Base-by-base conservation (phyloP, 2,113 vertebrate genomes). In the Ellobius talpinus region DNA sequence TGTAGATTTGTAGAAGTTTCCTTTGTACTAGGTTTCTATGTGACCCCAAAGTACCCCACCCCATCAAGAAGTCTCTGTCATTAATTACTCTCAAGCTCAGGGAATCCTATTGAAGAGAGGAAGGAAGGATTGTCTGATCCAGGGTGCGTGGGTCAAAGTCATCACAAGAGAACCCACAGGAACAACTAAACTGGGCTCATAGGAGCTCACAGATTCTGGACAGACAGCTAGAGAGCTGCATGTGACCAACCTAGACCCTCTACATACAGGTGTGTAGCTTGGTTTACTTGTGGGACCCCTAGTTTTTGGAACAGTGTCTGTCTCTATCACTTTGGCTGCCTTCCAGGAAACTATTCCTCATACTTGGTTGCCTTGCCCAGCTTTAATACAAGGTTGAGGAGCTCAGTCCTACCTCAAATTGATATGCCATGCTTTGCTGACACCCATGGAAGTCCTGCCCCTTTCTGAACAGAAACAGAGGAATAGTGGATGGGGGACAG, bases 221-320 rank as follows among this genome's bases (percentile, higher is more conserved):
- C 70, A 72, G 36, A n/a, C 36, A 72, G 17, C 16, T n/a, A n/a
- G 36, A 7, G 17, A n/a, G 36, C 14, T 7, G 3, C 36, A n/a
- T 72, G 36, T 17, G 17, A 72, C 36, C 36, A 8, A 72, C 7
- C 17, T 8, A 72, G 36, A 7, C 9, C 7, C 3, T 72, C 36
- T 72, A 9, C 17, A n/a, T 19, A n/a, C 70, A 72, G 36, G 19
- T 72, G 36, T 21, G 17, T n/a, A 72, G 16, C 36, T n/a, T 72
- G 7, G 0, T n/a, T 1, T n/a, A 21, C 17, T 19, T 72, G 36
- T n/a, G 16, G 7, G 7, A n/a, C 70, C 17, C 33, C 70, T 72
- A 21, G 33, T n/a, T 36, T n/a, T 72, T 0, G 1, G 70, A 21
- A 7, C 17, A 72, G 7, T 1, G 7, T 21, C 70, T 72, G 17